Evolutionary conservation across 2,113 vertebrate genomes (phyloP).

Genomic region (Sapayoa aenigma): DNA sequence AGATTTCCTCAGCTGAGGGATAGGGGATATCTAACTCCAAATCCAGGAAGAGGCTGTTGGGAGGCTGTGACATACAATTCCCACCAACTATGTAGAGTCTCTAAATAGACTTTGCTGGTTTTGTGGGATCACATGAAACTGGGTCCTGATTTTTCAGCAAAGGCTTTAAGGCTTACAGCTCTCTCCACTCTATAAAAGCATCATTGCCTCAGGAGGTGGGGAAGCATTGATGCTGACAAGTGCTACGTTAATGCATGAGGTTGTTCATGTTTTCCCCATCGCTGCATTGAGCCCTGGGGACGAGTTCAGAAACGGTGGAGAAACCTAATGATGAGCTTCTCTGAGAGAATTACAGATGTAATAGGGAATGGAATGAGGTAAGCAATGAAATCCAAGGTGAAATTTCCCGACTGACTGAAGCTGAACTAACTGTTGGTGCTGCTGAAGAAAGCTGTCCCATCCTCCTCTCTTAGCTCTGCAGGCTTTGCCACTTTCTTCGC

Average conservation of each 20-base stretch:
- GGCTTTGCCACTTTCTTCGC: not conserved
- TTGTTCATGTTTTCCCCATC: not conserved
- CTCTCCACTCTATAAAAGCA: not conserved
- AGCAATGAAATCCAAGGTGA: constrained; percentile 1
- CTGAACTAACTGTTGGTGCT: not conserved
- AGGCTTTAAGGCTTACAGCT: not conserved
- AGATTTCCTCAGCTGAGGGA: not conserved
- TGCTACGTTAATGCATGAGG: not conserved
- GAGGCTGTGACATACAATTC: not conserved
- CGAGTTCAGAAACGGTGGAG: not conserved
- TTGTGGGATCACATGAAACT: accelerated
- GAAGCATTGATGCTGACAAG: not conserved
- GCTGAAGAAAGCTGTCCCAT: not conserved
- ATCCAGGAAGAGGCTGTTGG: not conserved
- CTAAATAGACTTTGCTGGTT: not conserved
- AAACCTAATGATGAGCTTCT: not conserved
- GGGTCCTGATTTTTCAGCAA: not conserved
- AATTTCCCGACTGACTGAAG: not conserved
- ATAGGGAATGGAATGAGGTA: not conserved
- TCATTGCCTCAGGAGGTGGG: not conserved
- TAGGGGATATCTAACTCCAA: not conserved
- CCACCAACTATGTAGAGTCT: accelerated
- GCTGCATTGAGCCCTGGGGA: not conserved
- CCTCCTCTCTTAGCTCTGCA: not conserved
- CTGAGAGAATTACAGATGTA: constrained; percentile 5